A percentile compares a stretch with the other conserved stretches of the same genome.
Evolutionary conservation across 2,888 invertebrate genomes (phyloP).

Genomic region (Lasioglossum pauxillum): DNA sequence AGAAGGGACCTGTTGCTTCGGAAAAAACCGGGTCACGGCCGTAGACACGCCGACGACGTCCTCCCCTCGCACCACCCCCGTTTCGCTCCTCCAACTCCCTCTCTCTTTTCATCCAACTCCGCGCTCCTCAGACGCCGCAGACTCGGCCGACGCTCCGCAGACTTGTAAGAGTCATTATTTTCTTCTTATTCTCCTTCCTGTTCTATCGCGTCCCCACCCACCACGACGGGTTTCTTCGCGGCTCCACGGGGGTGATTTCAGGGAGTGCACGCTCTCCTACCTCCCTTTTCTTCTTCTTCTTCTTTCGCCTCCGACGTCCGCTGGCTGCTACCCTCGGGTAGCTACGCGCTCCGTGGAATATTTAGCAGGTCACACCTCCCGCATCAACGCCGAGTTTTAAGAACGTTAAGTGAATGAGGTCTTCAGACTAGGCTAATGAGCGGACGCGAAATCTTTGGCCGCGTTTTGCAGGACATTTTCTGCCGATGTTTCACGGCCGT

Average conservation of each 20-base stretch:
- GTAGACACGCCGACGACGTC: constrained; percentile 78
- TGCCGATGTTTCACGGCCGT: background rate
- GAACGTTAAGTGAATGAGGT: constrained; percentile 35
- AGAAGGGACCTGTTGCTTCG: constrained; percentile 85
- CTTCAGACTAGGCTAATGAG: constrained; percentile 22
- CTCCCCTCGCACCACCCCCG: constrained; percentile 42
- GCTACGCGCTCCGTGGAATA: constrained; percentile 77
- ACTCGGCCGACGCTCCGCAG: constrained; percentile 69
- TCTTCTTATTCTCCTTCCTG: constrained; percentile 80
- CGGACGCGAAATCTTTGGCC: background rate
- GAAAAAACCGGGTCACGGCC: constrained; percentile 85
- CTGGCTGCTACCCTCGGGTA: constrained; percentile 55
- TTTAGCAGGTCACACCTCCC: constrained; percentile 78
- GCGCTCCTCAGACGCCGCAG: constrained; percentile 51
- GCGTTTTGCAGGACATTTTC: background rate
- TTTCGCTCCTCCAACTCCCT: constrained; percentile 1
- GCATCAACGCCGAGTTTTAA: constrained; percentile 70
- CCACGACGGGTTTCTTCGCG: constrained; percentile 47
- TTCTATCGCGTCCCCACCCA: constrained; percentile 56
- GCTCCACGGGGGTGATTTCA: background rate
- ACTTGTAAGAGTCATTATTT: constrained; percentile 84
- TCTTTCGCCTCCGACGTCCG: constrained; percentile 33
- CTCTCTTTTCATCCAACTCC: constrained; percentile 37
- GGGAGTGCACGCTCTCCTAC: background rate
- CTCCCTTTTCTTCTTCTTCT: background rate